phyloP scores from a whole-genome alignment of 2,797 vertebrate species.

The Tangara arthus region DNA sequence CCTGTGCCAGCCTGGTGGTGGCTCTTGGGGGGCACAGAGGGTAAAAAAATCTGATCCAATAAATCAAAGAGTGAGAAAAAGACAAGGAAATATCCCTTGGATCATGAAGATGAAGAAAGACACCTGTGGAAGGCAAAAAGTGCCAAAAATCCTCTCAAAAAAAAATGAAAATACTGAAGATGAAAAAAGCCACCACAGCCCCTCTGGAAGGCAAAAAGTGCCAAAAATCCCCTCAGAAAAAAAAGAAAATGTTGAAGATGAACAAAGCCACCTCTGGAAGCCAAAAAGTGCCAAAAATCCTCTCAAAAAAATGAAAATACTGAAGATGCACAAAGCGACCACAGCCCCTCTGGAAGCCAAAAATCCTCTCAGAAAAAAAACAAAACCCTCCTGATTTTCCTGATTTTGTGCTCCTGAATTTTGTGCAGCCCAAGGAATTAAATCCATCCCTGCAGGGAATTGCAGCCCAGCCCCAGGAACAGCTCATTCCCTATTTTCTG shows the following conservation, averaged over 20 bases:
- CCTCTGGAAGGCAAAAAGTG: no score
- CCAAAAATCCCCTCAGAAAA: no score
- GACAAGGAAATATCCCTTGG: accelerated
- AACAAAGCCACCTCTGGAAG: no score
- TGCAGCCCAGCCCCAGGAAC: not conserved
- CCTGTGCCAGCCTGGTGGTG: not conserved
- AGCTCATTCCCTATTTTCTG: constrained; percentile 12
- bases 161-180: no score
- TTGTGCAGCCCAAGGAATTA: not conserved
- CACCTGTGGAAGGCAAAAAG: no score
- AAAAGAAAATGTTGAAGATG: no score
- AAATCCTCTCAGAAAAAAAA: not conserved
- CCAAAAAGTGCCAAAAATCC: no score
- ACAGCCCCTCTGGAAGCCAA: no score
- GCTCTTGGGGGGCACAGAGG: accelerated
- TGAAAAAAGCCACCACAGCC: no score
- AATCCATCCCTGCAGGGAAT: constrained; percentile 19
- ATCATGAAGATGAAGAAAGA: not conserved
- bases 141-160: no score
- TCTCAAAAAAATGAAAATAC: no score
- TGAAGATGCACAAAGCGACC: not conserved
- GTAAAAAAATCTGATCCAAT: accelerated
- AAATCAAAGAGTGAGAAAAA: not conserved
- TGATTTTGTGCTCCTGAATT: not conserved
- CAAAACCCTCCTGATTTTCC: not conserved